Base-by-base conservation (phyloP, 2,888 invertebrate species). In the Nemotelus nigrinus region DNA sequence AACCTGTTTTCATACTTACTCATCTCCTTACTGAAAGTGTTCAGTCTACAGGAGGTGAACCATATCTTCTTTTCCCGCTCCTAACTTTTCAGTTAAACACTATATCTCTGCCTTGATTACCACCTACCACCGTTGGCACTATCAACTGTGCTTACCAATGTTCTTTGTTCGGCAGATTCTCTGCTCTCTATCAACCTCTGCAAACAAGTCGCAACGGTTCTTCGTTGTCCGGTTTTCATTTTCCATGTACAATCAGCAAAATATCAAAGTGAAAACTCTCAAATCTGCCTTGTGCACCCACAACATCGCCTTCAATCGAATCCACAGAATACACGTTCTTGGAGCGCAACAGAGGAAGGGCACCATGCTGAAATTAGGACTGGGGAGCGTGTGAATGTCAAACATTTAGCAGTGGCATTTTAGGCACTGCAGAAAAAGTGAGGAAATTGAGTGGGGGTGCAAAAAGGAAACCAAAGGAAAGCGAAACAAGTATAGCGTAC, bases 1-100 rank as follows among this genome's bases (percentile, higher is more conserved):
- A 76, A 78, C 78, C 78, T 78, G 78, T 78, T 78, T 70, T 76
- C 76, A 78, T 76, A 78, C 76, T 78, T 76, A 53, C 76, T 71
- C 76, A 63, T 63, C 76, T 50, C 70, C 70, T 47, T 57, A 76
- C 64, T 45, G 53, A 70, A 25, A 25, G 25, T 25, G 25, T 25
- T 25, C 76, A 78, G 41, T 1, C 2, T 60, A 60, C 41, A n/a
- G 39, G 7, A 7, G 41, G 39, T 43, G 3, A 60, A 39, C 39
- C 60, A 60, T 39, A 57, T 25, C 43, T 60, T 60, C 60, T 41
- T 57, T 25, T 25, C n/a, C 25, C 57, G 57, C 8, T 57, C 57
- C 25, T 3, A 3, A 57, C 57, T 57, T 25, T 57, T 3, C 57
- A 57, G 25, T 25, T 25, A 25, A 25, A 25, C 57, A 43, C 39